These are phyloP conservation scores for Daubentonia madagascariensis DNA, from an alignment of 2,113 vertebrate genomes.

Conservation along the genomic window DNA sequence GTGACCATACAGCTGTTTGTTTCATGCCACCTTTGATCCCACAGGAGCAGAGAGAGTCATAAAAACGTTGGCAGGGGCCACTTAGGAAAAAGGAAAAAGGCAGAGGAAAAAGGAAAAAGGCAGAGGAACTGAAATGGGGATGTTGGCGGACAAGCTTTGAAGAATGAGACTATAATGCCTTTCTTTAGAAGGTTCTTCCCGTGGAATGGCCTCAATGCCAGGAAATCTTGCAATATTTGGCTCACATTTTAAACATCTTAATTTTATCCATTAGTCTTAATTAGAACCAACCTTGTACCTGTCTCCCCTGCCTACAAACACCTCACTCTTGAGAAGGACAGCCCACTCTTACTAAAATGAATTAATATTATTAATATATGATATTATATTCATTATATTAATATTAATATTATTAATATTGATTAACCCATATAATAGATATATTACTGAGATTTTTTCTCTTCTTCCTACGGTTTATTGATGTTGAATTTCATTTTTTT, in stretches of 20 bases:
- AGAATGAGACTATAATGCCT: neutral
- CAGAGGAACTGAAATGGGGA: neutral
- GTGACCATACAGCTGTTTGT: too few species aligned
- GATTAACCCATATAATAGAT: neutral
- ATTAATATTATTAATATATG: neutral
- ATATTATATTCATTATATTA: neutral
- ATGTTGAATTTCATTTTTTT: neutral
- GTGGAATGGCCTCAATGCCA: neutral
- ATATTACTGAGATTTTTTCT: neutral
- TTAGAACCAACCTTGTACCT: neutral
- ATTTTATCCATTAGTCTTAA: neutral
- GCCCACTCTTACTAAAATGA: neutral
- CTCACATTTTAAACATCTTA: neutral
- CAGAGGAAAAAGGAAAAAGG: neutral
- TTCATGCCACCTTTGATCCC: neutral
- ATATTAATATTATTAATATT: neutral
- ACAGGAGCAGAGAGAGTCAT: neutral
- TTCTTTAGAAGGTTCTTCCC: neutral
- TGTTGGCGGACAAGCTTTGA: neutral
- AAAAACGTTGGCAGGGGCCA: neutral
- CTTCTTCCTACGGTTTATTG: neutral
- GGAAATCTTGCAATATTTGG: neutral
- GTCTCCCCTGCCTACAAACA: neutral
- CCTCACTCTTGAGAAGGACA: neutral
- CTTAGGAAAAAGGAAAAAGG: neutral